Evolutionary conservation across 2,797 vertebrate species (phyloP).

Genomic region (Halcyon smyrnensis): DNA sequence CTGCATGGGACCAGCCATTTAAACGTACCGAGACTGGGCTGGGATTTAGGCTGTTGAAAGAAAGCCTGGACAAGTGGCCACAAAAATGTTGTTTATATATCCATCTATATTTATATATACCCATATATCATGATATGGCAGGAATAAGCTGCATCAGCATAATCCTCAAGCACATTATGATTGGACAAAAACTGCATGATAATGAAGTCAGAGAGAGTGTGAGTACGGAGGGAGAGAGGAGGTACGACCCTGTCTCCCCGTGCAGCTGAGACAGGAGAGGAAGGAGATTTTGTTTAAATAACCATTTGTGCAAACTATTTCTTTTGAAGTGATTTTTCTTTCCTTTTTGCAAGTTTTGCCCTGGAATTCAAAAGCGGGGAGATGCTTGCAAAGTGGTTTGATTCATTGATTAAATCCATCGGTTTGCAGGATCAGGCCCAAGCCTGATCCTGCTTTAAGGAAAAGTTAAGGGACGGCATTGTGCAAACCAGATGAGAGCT

Average conservation of each 20-base stretch:
- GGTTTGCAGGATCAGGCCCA: neutral
- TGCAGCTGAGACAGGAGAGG: neutral
- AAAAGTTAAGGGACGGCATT: neutral
- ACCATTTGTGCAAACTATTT: neutral
- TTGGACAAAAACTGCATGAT: neutral
- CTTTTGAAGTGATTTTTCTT: neutral
- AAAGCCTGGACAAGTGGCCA: neutral
- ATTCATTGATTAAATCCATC: neutral
- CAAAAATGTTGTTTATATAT: neutral
- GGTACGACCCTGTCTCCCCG: neutral
- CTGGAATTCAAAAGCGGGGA: neutral
- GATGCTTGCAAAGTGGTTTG: neutral
- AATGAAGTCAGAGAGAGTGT: neutral
- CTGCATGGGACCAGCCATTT: neutral
- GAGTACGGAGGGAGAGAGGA: neutral
- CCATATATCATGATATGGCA: neutral
- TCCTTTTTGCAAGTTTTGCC: neutral
- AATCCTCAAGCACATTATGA: neutral
- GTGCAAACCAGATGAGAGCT: neutral
- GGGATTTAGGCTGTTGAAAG: neutral
- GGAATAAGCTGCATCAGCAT: conserved; percentile 8
- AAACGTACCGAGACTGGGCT: neutral
- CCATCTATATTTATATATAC: neutral
- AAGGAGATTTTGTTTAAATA: neutral
- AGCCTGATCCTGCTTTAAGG: neutral